Base-by-base conservation (phyloP, 2,888 invertebrate species). In the Campoletis raptor region DNA sequence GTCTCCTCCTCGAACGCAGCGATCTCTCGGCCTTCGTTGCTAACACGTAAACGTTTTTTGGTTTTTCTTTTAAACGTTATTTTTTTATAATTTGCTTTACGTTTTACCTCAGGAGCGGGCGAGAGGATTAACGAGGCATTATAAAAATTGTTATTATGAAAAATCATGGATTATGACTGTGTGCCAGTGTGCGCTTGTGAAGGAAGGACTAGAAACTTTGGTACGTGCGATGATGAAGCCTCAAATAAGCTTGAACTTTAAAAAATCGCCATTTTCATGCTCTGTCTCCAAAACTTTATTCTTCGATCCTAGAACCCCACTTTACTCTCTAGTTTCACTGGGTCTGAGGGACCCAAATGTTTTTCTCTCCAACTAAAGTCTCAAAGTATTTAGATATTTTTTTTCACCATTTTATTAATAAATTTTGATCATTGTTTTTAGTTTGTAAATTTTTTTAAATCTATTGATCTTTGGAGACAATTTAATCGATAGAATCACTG, bases 1-100 rank as follows among this genome's bases (percentile, higher is more conserved):
- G 91, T 93, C 89, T 94, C 94, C 89, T 94, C 93, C 90, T 94
- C 94, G 89, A 94, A 93, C 86, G 94, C 94, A 69, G 92, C 93
- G 87, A 94, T 94, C 91, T 93, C 94, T 74, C 92, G 93, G 82
- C 91, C 92, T 86, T 92, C 92, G 89, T 91, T 93, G 90, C 92
- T 93, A 87, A 83, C 85, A 89, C 82, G 67, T 42, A 86, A 87
- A 86, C 64, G 72, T 80, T 87, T 85, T 85, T 40, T 66, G 15
- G 76, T 81, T 57, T 54, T 45, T 21, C 8, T 73, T 76, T 69
- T 37, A 30, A 73, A 54, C 40, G n/a, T 76, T 70, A n/a, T 77
- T 77, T 45, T 77, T 77, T 45, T 42, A 57, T 24, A 30, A n/a
- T 77, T 54, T 79, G 70, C 52, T 76, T 79, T n/a, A 24, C 48